Percentiles rank a stretch among this genome's conserved stretches.
phyloP scores from a whole-genome alignment of 2,888 invertebrate species.

The Nebria brevicollis region DNA sequence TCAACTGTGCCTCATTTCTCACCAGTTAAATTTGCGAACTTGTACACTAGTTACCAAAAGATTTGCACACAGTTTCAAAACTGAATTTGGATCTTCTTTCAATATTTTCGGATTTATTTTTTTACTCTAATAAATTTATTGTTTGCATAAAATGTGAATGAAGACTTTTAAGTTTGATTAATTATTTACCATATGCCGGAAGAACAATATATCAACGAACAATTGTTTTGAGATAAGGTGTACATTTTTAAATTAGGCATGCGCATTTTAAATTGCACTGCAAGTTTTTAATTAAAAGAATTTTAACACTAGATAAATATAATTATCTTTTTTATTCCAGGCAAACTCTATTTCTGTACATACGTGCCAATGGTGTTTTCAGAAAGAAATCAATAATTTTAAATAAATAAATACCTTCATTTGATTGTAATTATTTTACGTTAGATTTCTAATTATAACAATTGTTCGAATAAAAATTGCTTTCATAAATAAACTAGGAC shows the following conservation, averaged over 20 bases:
- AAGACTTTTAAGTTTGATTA: too few species aligned
- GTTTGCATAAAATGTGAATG: too few species aligned
- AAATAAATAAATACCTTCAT: too few species aligned
- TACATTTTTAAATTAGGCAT: conserved; percentile 6
- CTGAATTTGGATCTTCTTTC: not conserved
- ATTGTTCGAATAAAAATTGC: too few species aligned
- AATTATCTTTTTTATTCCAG: too few species aligned
- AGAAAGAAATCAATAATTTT: too few species aligned
- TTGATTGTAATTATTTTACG: too few species aligned
- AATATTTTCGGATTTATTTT: not conserved
- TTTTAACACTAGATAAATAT: conserved; percentile 16
- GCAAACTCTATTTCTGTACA: too few species aligned
- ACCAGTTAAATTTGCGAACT: not conserved
- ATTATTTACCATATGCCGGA: too few species aligned
- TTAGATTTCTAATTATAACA: too few species aligned
- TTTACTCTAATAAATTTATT: not conserved
- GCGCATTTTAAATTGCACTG: not conserved
- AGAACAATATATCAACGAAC: not conserved
- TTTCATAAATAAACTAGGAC: too few species aligned
- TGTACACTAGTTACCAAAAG: not conserved
- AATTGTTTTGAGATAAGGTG: not conserved
- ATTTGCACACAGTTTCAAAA: not conserved
- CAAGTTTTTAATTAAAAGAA: conserved; percentile 22
- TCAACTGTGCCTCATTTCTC: not conserved
- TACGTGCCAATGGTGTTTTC: too few species aligned